These are phyloP conservation scores for Sciurus vulgaris DNA, from an alignment of 2,797 vertebrate genomes.

Conservation along the genomic window DNA sequence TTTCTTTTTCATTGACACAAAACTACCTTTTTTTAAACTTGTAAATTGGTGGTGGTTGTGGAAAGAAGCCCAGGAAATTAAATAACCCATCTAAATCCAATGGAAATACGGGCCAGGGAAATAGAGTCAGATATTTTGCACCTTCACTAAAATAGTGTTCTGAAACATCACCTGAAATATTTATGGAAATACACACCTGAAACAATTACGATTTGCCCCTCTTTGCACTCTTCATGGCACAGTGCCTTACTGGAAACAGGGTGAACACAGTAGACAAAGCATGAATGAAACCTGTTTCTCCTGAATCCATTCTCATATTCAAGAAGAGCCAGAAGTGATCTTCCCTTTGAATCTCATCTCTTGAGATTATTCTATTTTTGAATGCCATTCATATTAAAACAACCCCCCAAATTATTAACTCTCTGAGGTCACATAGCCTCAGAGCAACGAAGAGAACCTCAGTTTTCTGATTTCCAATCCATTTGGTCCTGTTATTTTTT, in stretches of 20 bases:
- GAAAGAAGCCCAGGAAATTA: not conserved
- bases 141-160: not conserved
- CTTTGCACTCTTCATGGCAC: not conserved
- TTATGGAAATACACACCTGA: not conserved
- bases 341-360: not conserved
- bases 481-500: not conserved
- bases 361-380: not conserved
- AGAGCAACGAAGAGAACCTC: not conserved
- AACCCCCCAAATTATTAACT: not conserved
- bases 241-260: not conserved
- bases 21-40: not conserved
- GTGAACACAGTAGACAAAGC: not conserved
- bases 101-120: not conserved
- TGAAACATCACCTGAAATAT: not conserved
- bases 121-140: not conserved
- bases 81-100: not conserved
- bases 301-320: not conserved
- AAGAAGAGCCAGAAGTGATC: not conserved
- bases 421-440: not conserved
- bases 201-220: not conserved
- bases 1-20: constrained; percentile 38
- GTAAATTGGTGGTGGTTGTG: not conserved
- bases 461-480: not conserved
- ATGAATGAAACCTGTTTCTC: not conserved
- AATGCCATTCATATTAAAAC: not conserved